Conservation (phyloP, 37 sponge, comb jelly and placozoan species). For the Axinella damicornis region DNA sequence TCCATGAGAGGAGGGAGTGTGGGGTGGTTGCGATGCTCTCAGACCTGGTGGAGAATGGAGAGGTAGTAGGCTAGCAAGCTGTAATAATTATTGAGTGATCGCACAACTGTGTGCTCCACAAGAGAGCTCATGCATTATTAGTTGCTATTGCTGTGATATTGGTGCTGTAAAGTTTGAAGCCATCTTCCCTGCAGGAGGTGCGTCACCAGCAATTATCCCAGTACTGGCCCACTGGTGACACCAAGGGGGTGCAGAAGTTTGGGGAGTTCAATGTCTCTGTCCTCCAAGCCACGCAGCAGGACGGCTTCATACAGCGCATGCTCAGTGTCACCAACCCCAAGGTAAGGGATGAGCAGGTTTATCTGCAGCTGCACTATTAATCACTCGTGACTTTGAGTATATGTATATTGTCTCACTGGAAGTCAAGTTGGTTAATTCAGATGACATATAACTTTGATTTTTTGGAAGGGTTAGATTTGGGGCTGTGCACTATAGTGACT, state of each 20-base stretch:
- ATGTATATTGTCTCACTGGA: too few species aligned
- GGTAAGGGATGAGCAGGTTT: not conserved
- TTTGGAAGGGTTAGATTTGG: too few species aligned
- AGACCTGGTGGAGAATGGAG: constrained; percentile 3
- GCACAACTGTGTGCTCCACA: too few species aligned
- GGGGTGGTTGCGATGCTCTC: constrained; percentile 67
- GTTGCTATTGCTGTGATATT: not conserved
- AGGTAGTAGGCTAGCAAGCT: not conserved
- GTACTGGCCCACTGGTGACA: constrained; percentile 51
- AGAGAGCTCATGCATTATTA: not conserved
- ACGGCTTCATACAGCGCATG: constrained; percentile 30
- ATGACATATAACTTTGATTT: too few species aligned
- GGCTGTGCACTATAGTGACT: too few species aligned
- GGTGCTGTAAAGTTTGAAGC: too few species aligned
- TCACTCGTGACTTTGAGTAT: too few species aligned
- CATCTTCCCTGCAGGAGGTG: constrained; percentile 17
- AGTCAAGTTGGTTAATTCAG: too few species aligned
- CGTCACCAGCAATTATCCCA: too few species aligned
- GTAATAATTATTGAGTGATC: too few species aligned
- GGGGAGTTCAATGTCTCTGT: constrained; percentile 23
- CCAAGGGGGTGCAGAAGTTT: constrained; percentile 26
- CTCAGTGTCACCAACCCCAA: constrained; percentile 27
- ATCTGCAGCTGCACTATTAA: too few species aligned
- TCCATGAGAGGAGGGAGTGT: constrained; percentile 50
- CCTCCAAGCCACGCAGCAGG: constrained; percentile 7